phyloP scores from a whole-genome alignment of 2,113 vertebrate species.

The Rhizomys pruinosus region DNA sequence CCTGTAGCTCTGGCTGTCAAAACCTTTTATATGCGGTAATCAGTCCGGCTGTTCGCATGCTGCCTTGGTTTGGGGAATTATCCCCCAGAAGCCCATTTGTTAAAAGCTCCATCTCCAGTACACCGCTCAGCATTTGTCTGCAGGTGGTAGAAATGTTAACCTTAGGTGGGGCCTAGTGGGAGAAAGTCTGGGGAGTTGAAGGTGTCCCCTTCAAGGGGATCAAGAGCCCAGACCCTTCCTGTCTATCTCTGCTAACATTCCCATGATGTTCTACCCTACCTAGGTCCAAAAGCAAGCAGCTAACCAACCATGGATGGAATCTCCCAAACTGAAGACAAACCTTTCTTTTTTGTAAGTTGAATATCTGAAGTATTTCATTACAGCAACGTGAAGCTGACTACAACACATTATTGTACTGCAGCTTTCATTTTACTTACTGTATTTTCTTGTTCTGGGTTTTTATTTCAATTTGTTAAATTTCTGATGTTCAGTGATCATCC shows the following conservation, averaged over 20 bases:
- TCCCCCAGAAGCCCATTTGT: too few relatives aligned
- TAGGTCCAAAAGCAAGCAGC: not conserved
- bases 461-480: not conserved
- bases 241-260: not conserved
- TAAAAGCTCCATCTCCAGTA: too few relatives aligned
- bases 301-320: not conserved
- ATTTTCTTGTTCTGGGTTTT: not conserved
- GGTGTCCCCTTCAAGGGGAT: too few relatives aligned
- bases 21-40: too few relatives aligned
- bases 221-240: too few relatives aligned
- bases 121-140: too few relatives aligned
- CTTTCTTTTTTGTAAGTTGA: not conserved
- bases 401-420: not conserved
- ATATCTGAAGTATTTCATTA: not conserved
- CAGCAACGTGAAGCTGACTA: not conserved
- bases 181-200: too few relatives aligned
- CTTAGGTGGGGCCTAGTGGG: too few relatives aligned
- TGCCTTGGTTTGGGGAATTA: too few relatives aligned
- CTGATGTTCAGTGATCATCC: not conserved
- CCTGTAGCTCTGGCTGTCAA: too few relatives aligned
- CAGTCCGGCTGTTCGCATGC: too few relatives aligned
- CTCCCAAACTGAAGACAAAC: not conserved
- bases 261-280: not conserved
- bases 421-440: not conserved
- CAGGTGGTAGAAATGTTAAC: too few relatives aligned